A percentile compares a stretch with the other conserved stretches of the same genome.
phyloP scores from a whole-genome alignment of 2,888 invertebrate species.

The Lasioglossum figueresi region DNA sequence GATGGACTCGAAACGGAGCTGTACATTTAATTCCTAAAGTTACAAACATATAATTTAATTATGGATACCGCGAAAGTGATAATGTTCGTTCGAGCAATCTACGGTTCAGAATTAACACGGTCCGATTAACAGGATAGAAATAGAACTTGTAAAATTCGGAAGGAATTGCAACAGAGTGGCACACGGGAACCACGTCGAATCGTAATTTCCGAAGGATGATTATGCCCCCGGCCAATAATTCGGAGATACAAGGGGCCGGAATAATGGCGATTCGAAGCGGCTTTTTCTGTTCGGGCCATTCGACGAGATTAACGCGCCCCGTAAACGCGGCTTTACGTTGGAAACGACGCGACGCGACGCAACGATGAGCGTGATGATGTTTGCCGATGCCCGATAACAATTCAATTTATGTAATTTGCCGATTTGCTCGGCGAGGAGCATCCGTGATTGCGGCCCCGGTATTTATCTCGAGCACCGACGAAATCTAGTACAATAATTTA shows the following conservation, averaged over 20 bases:
- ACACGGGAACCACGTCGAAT: neutral
- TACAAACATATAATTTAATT: too few relatives aligned
- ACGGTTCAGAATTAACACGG: neutral
- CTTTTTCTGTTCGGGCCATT: slow-evolving; percentile 35
- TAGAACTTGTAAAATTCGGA: neutral
- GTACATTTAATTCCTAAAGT: too few relatives aligned
- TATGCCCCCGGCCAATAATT: slow-evolving; percentile 19
- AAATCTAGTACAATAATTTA: slow-evolving; percentile 34
- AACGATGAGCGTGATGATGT: slow-evolving; percentile 31
- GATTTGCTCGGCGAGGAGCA: slow-evolving; percentile 35
- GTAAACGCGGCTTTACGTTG: slow-evolving; percentile 35
- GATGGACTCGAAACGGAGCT: neutral
- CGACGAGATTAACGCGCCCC: slow-evolving; percentile 31
- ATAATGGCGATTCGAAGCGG: slow-evolving; percentile 18
- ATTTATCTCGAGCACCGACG: slow-evolving; percentile 29
- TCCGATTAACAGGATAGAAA: neutral
- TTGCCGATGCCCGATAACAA: slow-evolving; percentile 41
- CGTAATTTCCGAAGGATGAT: slow-evolving; percentile 24
- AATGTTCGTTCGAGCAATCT: too few relatives aligned
- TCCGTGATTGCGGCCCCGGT: slow-evolving; percentile 25
- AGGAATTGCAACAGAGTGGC: neutral
- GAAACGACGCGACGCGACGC: slow-evolving; percentile 38
- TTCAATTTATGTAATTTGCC: slow-evolving; percentile 51
- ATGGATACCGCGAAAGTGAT: too few relatives aligned
- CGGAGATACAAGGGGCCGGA: slow-evolving; percentile 6